Base-by-base conservation (phyloP, 1,140 invertebrate genomes). In the Hycleus phaleratus region DNA sequence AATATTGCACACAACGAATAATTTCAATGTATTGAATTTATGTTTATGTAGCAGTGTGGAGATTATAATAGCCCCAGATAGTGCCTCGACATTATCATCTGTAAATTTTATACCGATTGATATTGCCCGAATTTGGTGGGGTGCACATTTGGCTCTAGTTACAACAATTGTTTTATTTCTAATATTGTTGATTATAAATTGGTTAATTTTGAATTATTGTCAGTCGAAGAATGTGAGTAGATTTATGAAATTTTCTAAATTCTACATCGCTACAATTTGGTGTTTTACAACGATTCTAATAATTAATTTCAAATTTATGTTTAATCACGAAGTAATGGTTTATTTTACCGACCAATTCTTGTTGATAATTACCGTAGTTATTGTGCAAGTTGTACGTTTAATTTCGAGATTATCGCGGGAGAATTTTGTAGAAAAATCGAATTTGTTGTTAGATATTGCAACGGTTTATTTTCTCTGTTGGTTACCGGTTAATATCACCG, bases 161-260 rank as follows among this genome's bases (percentile, higher is more conserved):
- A 47, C 60, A 11, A 58, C 60, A 18, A 67, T 62, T 46, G 47
- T 58, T 4, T 26, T 67, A n/a, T 67, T 67, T 56, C 52, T 61
- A 2, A 48, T 48, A 24, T 47, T 62, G 26, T 39, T 67, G 11
- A 12, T 61, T 9, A 5, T 64, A 6, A 60, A 67, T 44, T 67
- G 65, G 65, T 62, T 60, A 10, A 46, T 58, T 3, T 12, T 47
- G 1, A 62, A 46, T 5, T 64, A 53, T 32, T 45, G 24, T 3
- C 24, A 38, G 4, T 32, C 32, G 25, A 49, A 25, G 46, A 55
- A 48, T 42, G 24, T 54, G 4, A 48, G 11, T 6, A 47, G 46
- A 40, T 58, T 58, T 38, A 50, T 47, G 10, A 38, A 54, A 0
- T 25, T 10, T 26, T 18, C 45, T 24, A 59, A 48, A 26, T 42